These are phyloP conservation scores for Sarcophaga subvicina DNA, from an alignment of 2,888 invertebrate species.

Conservation along the genomic window DNA sequence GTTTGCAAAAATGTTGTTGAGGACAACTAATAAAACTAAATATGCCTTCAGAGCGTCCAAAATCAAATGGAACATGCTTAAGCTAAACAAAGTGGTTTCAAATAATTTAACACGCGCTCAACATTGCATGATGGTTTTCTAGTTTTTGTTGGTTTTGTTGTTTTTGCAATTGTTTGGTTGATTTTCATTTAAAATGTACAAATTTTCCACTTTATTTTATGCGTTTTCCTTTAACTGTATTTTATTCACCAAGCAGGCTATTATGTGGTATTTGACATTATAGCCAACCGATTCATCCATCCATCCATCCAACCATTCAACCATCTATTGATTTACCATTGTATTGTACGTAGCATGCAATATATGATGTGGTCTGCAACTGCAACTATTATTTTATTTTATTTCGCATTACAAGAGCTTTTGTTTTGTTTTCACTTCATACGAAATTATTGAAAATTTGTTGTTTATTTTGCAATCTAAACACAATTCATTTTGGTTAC, in stretches of 20 bases:
- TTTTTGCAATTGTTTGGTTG: background rate
- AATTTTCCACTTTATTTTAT: conserved; percentile 1
- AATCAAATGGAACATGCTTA: background rate
- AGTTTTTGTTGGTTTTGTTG: background rate
- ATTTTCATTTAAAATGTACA: conserved; percentile 14
- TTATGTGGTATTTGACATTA: conserved; percentile 33
- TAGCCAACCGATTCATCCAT: background rate
- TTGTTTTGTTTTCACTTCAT: conserved; percentile 13
- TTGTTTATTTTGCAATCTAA: conserved; percentile 52
- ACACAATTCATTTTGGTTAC: conserved; percentile 19
- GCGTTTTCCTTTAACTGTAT: background rate
- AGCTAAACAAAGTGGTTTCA: background rate
- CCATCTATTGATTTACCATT: background rate
- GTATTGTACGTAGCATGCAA: background rate
- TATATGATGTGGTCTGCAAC: background rate
- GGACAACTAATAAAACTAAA: conserved; percentile 13
- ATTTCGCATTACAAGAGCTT: conserved; percentile 23
- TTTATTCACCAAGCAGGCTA: conserved; percentile 2
- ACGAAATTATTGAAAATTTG: conserved; percentile 23
- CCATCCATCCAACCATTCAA: background rate
- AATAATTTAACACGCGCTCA: background rate
- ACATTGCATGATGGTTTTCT: background rate
- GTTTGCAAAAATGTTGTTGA: background rate
- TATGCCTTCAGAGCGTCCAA: background rate
- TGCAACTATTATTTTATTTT: conserved; percentile 23